Percentiles rank a stretch among this genome's conserved stretches.
Conservation (phyloP, 2,888 invertebrate species). For the Pollenia angustigena region DNA sequence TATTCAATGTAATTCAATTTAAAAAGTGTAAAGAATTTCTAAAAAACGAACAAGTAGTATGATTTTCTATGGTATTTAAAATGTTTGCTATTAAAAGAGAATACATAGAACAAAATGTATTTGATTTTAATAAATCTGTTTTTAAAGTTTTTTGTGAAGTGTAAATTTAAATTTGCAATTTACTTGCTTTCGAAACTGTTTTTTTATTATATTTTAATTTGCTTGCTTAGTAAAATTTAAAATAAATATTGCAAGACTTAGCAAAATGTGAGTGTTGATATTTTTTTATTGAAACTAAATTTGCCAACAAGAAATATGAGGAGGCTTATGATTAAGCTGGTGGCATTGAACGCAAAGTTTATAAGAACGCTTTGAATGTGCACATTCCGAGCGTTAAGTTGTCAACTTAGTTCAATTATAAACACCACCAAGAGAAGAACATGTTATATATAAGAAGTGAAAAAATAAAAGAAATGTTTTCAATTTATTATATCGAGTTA, state of each 20-base stretch:
- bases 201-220: constrained; percentile 26
- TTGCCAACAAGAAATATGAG: constrained; percentile 78
- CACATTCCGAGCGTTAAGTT: constrained; percentile 73
- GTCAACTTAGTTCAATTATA: constrained; percentile 52
- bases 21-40: too few relatives aligned
- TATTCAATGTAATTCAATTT: too few relatives aligned
- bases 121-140: not conserved
- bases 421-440: constrained; percentile 5
- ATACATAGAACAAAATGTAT: not conserved
- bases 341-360: constrained; percentile 79
- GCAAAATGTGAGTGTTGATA: constrained; percentile 56
- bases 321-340: constrained; percentile 74
- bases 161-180: constrained; percentile 14
- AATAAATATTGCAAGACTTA: constrained; percentile 49
- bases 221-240: constrained; percentile 46
- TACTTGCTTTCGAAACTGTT: not conserved
- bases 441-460: not conserved
- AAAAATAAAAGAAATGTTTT: constrained; percentile 35
- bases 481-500: constrained; percentile 82
- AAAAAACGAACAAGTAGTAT: too few relatives aligned
- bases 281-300: constrained; percentile 57
- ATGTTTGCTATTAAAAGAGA: not conserved
- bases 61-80: too few relatives aligned
- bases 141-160: constrained; percentile 19
- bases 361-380: constrained; percentile 77